Evolutionary conservation across 2,888 invertebrate species (phyloP).

Genomic region (Zaprionus bogoriensis): DNA sequence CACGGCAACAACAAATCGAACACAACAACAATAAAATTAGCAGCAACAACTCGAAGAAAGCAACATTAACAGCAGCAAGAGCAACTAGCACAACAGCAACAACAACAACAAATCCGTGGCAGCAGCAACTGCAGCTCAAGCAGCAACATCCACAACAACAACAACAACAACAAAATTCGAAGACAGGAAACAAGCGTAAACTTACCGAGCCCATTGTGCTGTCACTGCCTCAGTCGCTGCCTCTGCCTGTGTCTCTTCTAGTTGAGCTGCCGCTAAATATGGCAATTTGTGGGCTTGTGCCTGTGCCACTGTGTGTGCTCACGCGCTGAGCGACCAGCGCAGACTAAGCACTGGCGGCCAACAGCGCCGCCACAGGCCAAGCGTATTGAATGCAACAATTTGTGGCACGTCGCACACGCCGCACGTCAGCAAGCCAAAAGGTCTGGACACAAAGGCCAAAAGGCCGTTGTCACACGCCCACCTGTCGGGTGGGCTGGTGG

Average conservation of each 20-base stretch:
- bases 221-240: too few relatives aligned
- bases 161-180: background rate
- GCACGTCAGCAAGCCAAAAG: constrained; percentile 16
- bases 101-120: too few relatives aligned
- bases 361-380: background rate
- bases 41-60: too few relatives aligned
- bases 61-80: too few relatives aligned
- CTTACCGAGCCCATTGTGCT: constrained; percentile 22
- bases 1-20: too few relatives aligned
- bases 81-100: too few relatives aligned
- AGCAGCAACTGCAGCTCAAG: too few relatives aligned
- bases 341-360: constrained; percentile 43
- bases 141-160: constrained; percentile 2
- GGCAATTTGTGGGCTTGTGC: background rate
- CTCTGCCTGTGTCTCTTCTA: too few relatives aligned
- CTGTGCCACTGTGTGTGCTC: constrained; percentile 34
- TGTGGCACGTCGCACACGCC: constrained; percentile 39
- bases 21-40: too few relatives aligned
- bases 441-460: constrained; percentile 29
- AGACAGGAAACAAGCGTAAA: background rate
- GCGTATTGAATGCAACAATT: constrained; percentile 65
- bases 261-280: too few relatives aligned
- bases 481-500: background rate
- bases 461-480: background rate
- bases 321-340: constrained; percentile 44